Evolutionary conservation across 2,888 invertebrate genomes (phyloP), one percentile per base, ranked within the genome.

Genomic region (Eupithecia exiguata): DNA sequence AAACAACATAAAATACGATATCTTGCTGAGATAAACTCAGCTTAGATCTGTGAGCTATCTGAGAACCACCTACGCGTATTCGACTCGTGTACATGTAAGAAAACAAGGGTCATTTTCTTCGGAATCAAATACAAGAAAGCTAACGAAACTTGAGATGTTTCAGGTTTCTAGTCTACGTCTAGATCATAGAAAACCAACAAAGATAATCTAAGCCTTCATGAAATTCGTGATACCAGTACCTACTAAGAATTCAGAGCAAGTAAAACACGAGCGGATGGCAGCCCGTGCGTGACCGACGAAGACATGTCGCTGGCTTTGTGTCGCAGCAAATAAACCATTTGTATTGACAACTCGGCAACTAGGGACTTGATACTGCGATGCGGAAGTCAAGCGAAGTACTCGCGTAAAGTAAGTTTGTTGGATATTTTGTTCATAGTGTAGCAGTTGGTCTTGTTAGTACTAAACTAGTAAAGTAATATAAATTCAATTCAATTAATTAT

Each of bases 231-330:
- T 30, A 62, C 16, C 25, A 62, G 30, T 40, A 68, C 46, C 79
- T 83, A 81, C 81, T 87, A 88, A 85, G 84, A 88, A 89, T 89
- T 86, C 88, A 86, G 86, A 84, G 84, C 87, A 87, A 88, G 86
- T 86, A 83, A 83, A 81, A 83, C 86, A 87, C 84, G 86, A 84
- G 82, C 86, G 88, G 87, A 89, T 88, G 87, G 84, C 82, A 80
- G 79, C 40, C 66, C 80, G 86, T 86, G 90, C 91, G 90, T 91
- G 91, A 91, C 89, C 86, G 85, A 78, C 85, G 81, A 79, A 80
- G 77, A 77, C 81, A 78, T 84, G 85, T 85, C 86, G 84, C 84
- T 81, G 79, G 78, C 80, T 83, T 82, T 82, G 82, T 83, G 82
- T 79, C 81, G 76, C 80, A 81, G 86, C 86, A 87, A 85, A 88